phyloP scores from a whole-genome alignment of 2,797 vertebrate genomes.

The Anabacerthia variegaticeps region DNA sequence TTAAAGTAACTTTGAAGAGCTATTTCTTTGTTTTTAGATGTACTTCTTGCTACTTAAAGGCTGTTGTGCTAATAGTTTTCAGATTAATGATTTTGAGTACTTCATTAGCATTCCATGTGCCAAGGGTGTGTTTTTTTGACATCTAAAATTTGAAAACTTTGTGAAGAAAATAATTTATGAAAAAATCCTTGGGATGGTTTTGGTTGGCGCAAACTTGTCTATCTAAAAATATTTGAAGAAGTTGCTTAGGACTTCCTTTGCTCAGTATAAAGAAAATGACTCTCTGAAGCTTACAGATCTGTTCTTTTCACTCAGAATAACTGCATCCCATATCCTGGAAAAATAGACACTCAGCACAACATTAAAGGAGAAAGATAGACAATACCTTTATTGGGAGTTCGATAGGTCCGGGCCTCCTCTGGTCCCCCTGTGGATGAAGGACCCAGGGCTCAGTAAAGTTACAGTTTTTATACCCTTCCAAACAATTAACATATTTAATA shows the following conservation, averaged over 20 bases:
- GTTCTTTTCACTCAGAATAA: neutral
- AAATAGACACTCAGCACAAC: too few species aligned
- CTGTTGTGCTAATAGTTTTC: neutral
- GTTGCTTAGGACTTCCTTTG: neutral
- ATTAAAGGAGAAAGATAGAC: too few species aligned
- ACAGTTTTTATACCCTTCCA: too few species aligned
- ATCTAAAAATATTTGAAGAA: neutral
- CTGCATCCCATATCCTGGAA: too few species aligned
- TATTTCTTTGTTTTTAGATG: neutral
- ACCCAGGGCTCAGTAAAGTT: too few species aligned
- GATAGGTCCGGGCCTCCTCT: too few species aligned
- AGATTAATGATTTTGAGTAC: neutral
- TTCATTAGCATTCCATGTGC: neutral
- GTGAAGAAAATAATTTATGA: neutral
- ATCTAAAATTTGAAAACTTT: neutral
- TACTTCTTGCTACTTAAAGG: neutral
- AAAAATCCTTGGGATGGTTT: neutral
- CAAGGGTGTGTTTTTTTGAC: neutral
- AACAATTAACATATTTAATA: too few species aligned
- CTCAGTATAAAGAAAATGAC: neutral
- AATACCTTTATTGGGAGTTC: too few species aligned
- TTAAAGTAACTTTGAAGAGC: neutral
- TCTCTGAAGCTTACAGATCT: neutral
- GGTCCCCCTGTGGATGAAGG: too few species aligned
- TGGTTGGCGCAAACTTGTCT: neutral